A percentile compares a stretch with the other conserved stretches of the same genome.
Evolutionary conservation across 2,888 invertebrate species (phyloP).

Genomic region (Agrotis clavis): DNA sequence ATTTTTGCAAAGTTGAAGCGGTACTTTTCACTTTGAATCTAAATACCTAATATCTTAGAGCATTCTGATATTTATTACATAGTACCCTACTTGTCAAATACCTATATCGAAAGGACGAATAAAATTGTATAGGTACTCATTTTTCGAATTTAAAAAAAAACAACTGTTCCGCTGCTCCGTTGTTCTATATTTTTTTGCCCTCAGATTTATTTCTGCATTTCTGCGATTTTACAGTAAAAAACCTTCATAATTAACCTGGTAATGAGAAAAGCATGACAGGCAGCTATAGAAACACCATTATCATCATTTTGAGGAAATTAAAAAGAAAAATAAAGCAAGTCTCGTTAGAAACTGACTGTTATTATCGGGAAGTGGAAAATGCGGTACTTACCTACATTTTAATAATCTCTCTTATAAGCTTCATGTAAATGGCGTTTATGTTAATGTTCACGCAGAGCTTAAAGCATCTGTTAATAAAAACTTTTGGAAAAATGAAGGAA

Average conservation of each 20-base stretch:
- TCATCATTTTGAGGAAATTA: not conserved
- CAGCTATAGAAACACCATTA: too few species aligned
- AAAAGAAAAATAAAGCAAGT: not conserved
- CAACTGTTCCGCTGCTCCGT: too few species aligned
- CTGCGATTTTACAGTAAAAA: too few species aligned
- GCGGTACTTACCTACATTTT: conserved; percentile 4
- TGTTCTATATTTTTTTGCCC: too few species aligned
- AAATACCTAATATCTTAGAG: conserved; percentile 1
- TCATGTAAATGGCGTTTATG: not conserved
- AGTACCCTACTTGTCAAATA: too few species aligned
- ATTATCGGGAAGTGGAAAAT: not conserved
- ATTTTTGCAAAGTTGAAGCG: not conserved
- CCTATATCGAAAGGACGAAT: not conserved
- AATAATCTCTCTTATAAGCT: not conserved
- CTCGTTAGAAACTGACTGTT: not conserved
- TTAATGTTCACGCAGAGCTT: not conserved
- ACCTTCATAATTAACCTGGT: too few species aligned
- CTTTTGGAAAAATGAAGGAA: too few species aligned
- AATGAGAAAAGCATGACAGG: not conserved
- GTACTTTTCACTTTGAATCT: conserved; percentile 10
- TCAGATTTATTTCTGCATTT: too few species aligned
- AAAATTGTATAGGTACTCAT: not conserved
- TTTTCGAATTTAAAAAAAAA: too few species aligned
- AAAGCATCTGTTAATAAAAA: not conserved
- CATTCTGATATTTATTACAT: not conserved